Base-by-base conservation (phyloP, 2,797 vertebrate genomes). In the Sebastes variabilis region DNA sequence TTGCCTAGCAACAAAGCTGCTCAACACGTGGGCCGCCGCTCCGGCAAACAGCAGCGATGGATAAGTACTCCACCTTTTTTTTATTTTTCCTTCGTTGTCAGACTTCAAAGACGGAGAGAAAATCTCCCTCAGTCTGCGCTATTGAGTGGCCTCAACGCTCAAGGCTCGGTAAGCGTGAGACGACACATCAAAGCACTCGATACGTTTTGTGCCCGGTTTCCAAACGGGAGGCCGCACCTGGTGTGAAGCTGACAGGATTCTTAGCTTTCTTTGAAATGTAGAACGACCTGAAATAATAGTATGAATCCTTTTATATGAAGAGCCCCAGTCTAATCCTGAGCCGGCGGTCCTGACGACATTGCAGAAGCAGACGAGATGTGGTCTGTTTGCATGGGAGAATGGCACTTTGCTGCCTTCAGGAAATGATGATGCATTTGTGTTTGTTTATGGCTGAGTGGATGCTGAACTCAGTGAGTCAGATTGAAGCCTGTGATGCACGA, bases 1-100 rank as follows among this genome's bases (percentile, higher is more conserved):
- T 95, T 93, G 92, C 95, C 88, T 92, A 87, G 95, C 93, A 95
- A 95, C 95, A 95, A 84, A 84, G 82, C 81, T 70, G 79, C 87
- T 84, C 84, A 73, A 90, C 93, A 93, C 80, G 80, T 91, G 92
- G 92, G 88, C 72, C 54, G 65, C 82, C 61, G 52, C 83, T 88
- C 71, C 81, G 9, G 79, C 71, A 71, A 88, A 89, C 70, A 32
- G 83, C 79, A 56, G 84, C 8, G 0, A 71, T 56, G 72, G 61
- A 71, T 30, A 76, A 78, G 71, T n/a, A 83, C 80, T 81, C 84
- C 83, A 87, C 88, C 87, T 90, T 86, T 81, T 81, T 72, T 73
- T 60, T 80, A 56, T 80, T 83, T 83, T 72, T 71, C 61, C 64
- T 75, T 72, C 54, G 8, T 64, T 36, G 69, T 54, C 9, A 46